Conservation (phyloP, 2,113 vertebrate genomes). For the Caloenas nicobarica region DNA sequence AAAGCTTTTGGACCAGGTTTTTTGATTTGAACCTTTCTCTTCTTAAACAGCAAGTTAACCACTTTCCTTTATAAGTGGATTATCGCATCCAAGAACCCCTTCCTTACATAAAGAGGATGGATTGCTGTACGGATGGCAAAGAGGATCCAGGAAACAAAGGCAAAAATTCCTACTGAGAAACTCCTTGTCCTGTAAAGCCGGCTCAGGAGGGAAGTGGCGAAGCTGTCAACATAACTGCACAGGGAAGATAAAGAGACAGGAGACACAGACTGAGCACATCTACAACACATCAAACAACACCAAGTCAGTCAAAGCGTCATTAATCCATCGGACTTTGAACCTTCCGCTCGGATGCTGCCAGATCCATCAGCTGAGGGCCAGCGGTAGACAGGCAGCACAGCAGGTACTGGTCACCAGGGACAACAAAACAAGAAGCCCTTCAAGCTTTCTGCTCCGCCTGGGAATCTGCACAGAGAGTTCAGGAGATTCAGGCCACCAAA, state of each 20-base stretch:
- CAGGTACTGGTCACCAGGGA: background rate
- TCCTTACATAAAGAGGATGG: background rate
- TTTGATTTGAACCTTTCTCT: background rate
- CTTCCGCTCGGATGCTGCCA: background rate
- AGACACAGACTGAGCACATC: constrained; percentile 7
- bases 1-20: background rate
- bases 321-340: constrained; percentile 54
- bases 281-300: constrained; percentile 46
- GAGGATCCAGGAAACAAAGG: background rate
- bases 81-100: background rate
- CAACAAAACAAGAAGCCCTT: background rate
- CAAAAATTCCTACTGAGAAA: background rate
- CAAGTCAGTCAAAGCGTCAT: constrained; percentile 44
- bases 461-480: background rate
- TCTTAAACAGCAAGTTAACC: background rate
- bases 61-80: background rate
- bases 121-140: background rate
- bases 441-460: background rate
- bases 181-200: background rate
- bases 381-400: background rate
- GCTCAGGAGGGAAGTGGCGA: background rate
- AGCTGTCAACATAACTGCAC: constrained; percentile 16
- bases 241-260: constrained; percentile 53
- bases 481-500: background rate
- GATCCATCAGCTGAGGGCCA: background rate